Percentiles rank a stretch among this genome's conserved stretches.
Evolutionary conservation across 2,797 vertebrate genomes (phyloP).

Genomic region (Gadopsis marmoratus): DNA sequence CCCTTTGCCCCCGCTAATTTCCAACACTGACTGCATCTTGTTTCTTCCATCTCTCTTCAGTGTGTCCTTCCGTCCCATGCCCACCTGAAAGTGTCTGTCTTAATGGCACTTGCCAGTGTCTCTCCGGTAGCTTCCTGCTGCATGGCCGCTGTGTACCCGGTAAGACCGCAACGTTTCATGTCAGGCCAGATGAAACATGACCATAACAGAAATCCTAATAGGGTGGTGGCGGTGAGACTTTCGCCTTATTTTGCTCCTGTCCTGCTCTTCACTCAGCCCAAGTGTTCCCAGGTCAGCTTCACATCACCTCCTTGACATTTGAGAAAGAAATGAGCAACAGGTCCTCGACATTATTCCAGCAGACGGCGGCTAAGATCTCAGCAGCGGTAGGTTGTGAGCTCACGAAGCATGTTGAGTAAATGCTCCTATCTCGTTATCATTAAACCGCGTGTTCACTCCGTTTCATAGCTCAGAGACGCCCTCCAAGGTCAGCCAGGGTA

Average conservation of each 20-base stretch:
- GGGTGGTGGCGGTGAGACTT: fast-evolving
- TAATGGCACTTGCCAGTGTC: conserved; percentile 78
- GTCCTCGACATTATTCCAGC: conserved; percentile 67
- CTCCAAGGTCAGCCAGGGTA: conserved; percentile 63
- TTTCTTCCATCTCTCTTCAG: conserved; percentile 36
- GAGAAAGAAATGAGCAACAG: conserved; percentile 64
- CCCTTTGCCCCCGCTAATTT: too few relatives aligned
- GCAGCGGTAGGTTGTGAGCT: conserved; percentile 59
- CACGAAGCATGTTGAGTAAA: background rate
- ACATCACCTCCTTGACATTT: conserved; percentile 63
- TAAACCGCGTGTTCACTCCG: conserved; percentile 24
- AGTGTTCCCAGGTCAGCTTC: conserved; percentile 81
- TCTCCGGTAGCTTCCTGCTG: conserved; percentile 70
- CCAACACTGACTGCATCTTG: background rate
- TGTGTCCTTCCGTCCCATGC: conserved; percentile 73
- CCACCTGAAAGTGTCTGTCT: conserved; percentile 76
- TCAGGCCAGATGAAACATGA: background rate
- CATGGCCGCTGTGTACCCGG: conserved; percentile 68
- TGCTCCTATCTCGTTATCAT: background rate
- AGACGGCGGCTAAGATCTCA: conserved; percentile 52
- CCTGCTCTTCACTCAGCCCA: conserved; percentile 64
- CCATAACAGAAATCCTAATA: background rate
- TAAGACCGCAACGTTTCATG: conserved; percentile 43
- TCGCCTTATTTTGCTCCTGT: background rate
- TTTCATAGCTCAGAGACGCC: conserved; percentile 63